Conservation (phyloP, 2,113 vertebrate genomes). For the Scatophagus argus region DNA sequence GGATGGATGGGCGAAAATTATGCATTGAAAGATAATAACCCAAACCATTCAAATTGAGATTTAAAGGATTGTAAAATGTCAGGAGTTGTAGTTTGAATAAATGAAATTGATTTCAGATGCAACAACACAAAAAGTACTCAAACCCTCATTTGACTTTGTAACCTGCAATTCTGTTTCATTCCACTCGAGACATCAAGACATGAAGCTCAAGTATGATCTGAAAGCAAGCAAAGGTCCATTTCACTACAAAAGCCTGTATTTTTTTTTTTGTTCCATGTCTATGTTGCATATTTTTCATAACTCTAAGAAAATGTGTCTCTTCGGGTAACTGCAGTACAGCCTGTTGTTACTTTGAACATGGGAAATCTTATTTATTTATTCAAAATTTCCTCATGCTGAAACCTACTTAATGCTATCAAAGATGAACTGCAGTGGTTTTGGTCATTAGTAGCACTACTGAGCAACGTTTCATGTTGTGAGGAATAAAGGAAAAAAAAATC, state of each 20-base stretch:
- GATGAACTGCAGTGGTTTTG: constrained; percentile 23
- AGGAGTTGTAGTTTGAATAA: constrained; percentile 27
- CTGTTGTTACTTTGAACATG: constrained; percentile 28
- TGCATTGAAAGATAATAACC: constrained; percentile 27
- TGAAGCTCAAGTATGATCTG: neutral
- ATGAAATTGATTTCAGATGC: constrained; percentile 7
- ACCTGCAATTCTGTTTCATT: constrained; percentile 1
- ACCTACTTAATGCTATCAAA: constrained; percentile 6
- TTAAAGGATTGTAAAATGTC: neutral
- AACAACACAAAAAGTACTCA: neutral
- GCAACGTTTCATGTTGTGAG: constrained; percentile 8
- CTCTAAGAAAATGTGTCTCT: neutral
- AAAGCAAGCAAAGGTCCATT: constrained; percentile 10
- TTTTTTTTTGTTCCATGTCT: neutral
- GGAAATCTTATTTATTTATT: constrained; percentile 3
- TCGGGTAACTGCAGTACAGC: neutral
- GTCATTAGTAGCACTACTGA: neutral
- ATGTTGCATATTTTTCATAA: constrained; percentile 6
- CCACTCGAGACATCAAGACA: neutral
- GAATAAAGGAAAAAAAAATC: neutral
- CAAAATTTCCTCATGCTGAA: neutral
- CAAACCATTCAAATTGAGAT: constrained; percentile 34
- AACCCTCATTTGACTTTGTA: constrained; percentile 14
- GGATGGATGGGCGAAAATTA: too few relatives aligned
- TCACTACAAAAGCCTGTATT: constrained; percentile 21